Conservation (phyloP, 2,888 invertebrate species). For the Andrena marginata region DNA sequence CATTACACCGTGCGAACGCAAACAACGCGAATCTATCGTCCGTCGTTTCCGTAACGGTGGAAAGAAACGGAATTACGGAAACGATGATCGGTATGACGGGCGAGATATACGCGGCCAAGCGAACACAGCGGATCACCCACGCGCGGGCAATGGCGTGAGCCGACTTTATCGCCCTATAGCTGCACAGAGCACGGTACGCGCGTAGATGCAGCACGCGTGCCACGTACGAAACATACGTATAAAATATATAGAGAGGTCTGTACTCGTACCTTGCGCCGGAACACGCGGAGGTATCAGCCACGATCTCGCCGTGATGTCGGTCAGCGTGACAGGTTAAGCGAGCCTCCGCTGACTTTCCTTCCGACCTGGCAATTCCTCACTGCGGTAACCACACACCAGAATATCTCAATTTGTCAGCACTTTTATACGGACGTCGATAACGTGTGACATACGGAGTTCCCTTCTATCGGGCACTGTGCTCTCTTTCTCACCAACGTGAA, state of each 20-base stretch:
- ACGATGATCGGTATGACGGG: conserved; percentile 55
- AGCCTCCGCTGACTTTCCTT: conserved; percentile 54
- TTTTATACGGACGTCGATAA: conserved; percentile 49
- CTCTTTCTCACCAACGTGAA: conserved; percentile 33
- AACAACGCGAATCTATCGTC: neutral
- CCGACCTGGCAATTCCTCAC: conserved; percentile 58
- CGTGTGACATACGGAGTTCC: conserved; percentile 45
- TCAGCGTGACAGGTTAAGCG: conserved; percentile 72
- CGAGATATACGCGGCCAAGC: conserved; percentile 40
- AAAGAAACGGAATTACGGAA: conserved; percentile 56
- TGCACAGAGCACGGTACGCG: conserved; percentile 8
- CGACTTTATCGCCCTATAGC: conserved; percentile 49
- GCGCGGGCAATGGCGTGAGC: conserved; percentile 52
- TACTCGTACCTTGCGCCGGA: conserved; percentile 72
- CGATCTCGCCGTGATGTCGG: conserved; percentile 74
- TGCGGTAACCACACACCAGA: conserved; percentile 66
- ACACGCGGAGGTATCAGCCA: conserved; percentile 73
- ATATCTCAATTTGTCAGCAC: conserved; percentile 54
- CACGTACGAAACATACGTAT: conserved; percentile 12
- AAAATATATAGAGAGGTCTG: conserved; percentile 46
- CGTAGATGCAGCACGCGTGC: neutral
- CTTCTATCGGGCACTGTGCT: conserved; percentile 43
- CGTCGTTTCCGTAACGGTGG: conserved; percentile 37
- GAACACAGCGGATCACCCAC: conserved; percentile 50
- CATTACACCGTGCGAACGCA: neutral